phyloP scores from a whole-genome alignment of 2,888 invertebrate genomes.

The Cotesia congregata region DNA sequence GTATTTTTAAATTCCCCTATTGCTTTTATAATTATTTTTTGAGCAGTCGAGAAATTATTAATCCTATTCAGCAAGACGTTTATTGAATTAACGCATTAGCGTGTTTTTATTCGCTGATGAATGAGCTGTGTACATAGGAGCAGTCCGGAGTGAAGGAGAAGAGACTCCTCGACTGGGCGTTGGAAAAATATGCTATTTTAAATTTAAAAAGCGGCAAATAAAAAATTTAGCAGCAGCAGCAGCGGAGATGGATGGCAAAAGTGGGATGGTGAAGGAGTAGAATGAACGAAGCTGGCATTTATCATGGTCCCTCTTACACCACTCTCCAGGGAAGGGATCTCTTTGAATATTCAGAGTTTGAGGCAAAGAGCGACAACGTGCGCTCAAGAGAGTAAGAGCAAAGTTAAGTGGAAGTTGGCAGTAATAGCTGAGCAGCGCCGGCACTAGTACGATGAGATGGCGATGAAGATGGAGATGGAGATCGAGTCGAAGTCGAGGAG shows the following conservation, averaged over 20 bases:
- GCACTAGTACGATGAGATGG: not conserved
- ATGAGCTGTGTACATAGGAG: not conserved
- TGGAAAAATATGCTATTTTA: not conserved
- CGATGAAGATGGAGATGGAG: conserved; percentile 5
- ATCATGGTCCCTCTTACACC: conserved; percentile 45
- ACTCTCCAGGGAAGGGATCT: conserved; percentile 45
- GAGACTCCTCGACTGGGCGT: conserved; percentile 1
- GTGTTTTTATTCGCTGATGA: conserved; percentile 30
- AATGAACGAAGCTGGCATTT: conserved; percentile 25
- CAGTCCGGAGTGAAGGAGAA: no score
- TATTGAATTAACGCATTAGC: conserved; percentile 40
- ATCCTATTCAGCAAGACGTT: conserved; percentile 31
- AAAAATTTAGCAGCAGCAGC: conserved; percentile 4
- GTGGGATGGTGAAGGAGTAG: not conserved
- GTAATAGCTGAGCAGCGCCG: not conserved
- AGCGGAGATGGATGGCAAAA: not conserved
- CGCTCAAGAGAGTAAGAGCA: conserved; percentile 21
- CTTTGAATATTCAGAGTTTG: conserved; percentile 58
- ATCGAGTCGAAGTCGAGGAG: conserved; percentile 9
- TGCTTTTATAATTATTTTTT: not conserved
- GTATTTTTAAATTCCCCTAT: conserved; percentile 3
- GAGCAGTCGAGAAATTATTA: conserved; percentile 35
- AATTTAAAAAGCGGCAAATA: not conserved
- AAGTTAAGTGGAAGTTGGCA: conserved; percentile 43
- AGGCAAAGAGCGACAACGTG: conserved; percentile 42